Evolutionary conservation across 1,140 invertebrate species (phyloP).

Genomic region (Heliconius nattereri): DNA sequence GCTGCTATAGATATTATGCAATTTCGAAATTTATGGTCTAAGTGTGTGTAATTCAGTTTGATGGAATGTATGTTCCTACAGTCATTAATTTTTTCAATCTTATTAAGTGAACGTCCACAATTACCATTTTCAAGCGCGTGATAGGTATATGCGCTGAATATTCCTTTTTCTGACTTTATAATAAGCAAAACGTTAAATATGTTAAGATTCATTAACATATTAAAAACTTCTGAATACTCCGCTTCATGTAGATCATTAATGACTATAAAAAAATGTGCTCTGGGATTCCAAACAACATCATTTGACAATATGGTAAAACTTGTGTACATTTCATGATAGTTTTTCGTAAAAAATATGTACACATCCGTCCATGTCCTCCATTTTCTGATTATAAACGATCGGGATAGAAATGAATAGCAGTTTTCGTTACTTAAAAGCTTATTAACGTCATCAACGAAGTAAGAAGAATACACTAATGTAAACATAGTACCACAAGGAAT

Average conservation of each 20-base stretch:
- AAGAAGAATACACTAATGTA: slow-evolving; percentile 26
- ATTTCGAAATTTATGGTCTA: slow-evolving; percentile 23
- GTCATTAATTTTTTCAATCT: slow-evolving; percentile 21
- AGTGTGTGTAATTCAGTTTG: slow-evolving; percentile 10
- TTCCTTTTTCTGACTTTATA: neutral
- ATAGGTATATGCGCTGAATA: slow-evolving; percentile 32
- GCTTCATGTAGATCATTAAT: slow-evolving; percentile 26
- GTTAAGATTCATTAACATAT: slow-evolving; percentile 28
- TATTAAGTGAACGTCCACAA: slow-evolving; percentile 30
- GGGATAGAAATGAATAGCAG: slow-evolving; percentile 23
- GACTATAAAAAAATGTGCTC: slow-evolving; percentile 33
- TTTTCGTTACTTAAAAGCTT: slow-evolving; percentile 23
- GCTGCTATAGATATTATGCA: slow-evolving; percentile 27
- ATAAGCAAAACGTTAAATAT: slow-evolving; percentile 35
- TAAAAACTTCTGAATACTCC: slow-evolving; percentile 30
- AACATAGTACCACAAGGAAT: slow-evolving; percentile 25
- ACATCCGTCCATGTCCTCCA: slow-evolving; percentile 19
- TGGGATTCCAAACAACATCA: slow-evolving; percentile 38
- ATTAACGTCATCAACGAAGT: neutral
- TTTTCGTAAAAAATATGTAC: slow-evolving; percentile 32
- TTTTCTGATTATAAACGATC: slow-evolving; percentile 22
- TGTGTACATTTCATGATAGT: slow-evolving; percentile 14
- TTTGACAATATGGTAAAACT: slow-evolving; percentile 23
- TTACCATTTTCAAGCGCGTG: slow-evolving; percentile 27
- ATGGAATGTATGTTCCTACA: slow-evolving; percentile 23